Evolutionary conservation across 2,113 vertebrate genomes (phyloP), one percentile per base, ranked within the genome.

Genomic region (Macroglossus sobrinus): DNA sequence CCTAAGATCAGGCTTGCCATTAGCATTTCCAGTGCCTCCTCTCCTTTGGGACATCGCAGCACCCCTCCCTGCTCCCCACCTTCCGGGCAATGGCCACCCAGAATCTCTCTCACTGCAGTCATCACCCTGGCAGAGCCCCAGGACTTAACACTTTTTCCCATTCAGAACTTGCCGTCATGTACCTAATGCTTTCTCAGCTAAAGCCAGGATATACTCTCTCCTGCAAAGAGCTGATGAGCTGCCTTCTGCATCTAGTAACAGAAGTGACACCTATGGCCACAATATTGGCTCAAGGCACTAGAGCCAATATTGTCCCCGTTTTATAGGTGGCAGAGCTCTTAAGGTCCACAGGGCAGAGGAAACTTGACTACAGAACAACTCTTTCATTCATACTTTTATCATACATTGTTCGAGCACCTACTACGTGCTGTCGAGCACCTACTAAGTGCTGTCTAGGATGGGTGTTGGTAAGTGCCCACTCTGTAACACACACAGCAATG

Each of bases 1-100:
- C 21, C 33, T 24, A 18, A 40, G 1, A 2, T n/a, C 45, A 47
- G 47, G 38, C 16, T 64, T 26, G 0, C n/a, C 68, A 1, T 3
- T 5, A 2, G 38, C 28, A 19, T 10, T 40, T 76, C 28, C 24
- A 68, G 26, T 13, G n/a, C 40, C 11, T 47, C 18, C 59, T 86
- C 45, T 80, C 40, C 21, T 69, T 18, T 18, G 74, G 35, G 68
- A 7, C 24, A 13, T 43, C n/a, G 45, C 1, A 7, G 50, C 50
- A 50, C 50, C 50, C 15, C 50, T 50, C 50, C 50, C 4, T 2
- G 10, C 50, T 19, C 16, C 15, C 50, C 35, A 55, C 11, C 1
- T 43, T 7, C 28, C 30, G 47, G 63, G 22, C 59, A 61, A 1
- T 22, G 30, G 33, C 40, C 3, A 4, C 45, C 69, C 19, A n/a